Conservation (phyloP, 2,797 vertebrate species). For the Perodicticus potto region DNA sequence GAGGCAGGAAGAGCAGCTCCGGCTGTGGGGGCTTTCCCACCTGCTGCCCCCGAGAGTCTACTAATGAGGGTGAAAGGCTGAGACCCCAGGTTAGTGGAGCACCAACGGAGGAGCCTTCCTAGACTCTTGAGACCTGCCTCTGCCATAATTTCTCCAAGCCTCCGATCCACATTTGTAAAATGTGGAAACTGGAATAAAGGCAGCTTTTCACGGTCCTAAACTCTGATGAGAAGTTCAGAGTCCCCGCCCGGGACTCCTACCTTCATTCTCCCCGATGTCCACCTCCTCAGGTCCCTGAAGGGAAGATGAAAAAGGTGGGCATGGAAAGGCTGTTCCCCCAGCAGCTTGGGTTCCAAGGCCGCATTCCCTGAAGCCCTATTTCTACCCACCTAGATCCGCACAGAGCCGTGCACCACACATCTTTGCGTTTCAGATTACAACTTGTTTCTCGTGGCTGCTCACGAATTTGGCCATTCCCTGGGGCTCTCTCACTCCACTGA, state of each 20-base stretch:
- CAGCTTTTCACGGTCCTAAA: not conserved
- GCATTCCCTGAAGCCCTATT: not conserved
- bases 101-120: not conserved
- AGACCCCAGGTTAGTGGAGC: too few relatives aligned
- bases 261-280: not conserved
- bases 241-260: not conserved
- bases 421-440: constrained; percentile 92
- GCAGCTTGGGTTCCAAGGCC: not conserved
- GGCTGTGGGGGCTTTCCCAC: not conserved
- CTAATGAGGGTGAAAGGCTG: not conserved
- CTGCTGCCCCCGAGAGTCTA: not conserved
- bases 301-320: not conserved
- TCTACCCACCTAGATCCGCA: not conserved
- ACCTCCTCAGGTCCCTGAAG: not conserved
- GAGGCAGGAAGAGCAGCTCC: not conserved
- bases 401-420: not conserved
- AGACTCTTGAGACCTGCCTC: not conserved
- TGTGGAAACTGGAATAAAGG: not conserved
- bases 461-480: constrained; percentile 97
- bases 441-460: constrained; percentile 94
- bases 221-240: not conserved
- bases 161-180: not conserved
- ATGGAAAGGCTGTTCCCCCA: rapidly evolving
- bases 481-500: constrained; percentile 95
- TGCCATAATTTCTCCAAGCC: not conserved